These are phyloP conservation scores for Apogon hyalosoma DNA, from an alignment of 2,797 vertebrate species.

Conservation along the genomic window DNA sequence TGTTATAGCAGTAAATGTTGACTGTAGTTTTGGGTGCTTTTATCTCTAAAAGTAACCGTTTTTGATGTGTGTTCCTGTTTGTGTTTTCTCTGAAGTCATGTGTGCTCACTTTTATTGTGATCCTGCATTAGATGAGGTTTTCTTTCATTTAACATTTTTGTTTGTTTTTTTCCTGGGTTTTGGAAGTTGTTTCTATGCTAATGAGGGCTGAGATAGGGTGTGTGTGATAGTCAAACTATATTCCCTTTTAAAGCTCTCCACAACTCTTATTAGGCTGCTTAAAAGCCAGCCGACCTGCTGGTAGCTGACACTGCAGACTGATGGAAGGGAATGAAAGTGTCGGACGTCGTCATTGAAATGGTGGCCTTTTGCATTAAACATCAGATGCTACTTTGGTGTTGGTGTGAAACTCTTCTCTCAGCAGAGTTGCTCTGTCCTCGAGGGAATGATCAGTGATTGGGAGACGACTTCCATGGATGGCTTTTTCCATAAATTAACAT, in stretches of 20 bases:
- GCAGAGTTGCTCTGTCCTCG: background rate
- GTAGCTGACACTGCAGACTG: slow-evolving; percentile 3
- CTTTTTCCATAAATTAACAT: slow-evolving; percentile 30
- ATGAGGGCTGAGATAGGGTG: slow-evolving; percentile 6
- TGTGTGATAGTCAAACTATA: slow-evolving; percentile 4
- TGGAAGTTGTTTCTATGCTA: slow-evolving; percentile 9
- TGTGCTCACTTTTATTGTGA: slow-evolving; percentile 12
- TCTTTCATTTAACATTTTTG: slow-evolving; percentile 1
- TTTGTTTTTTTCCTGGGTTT: slow-evolving; percentile 14
- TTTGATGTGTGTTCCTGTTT: background rate
- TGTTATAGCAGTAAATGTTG: slow-evolving; percentile 5
- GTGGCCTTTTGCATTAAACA: slow-evolving; percentile 41
- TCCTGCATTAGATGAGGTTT: background rate
- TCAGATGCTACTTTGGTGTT: slow-evolving; percentile 36
- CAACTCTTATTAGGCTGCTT: background rate
- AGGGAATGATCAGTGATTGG: slow-evolving; percentile 11
- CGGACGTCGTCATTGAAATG: background rate
- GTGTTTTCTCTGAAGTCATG: background rate
- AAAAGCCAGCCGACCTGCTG: background rate
- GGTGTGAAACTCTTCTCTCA: slow-evolving; percentile 1
- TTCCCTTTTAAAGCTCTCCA: slow-evolving; percentile 14
- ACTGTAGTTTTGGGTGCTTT: slow-evolving; percentile 5
- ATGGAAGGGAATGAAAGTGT: slow-evolving; percentile 23
- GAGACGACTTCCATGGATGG: slow-evolving; percentile 4
- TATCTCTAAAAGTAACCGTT: slow-evolving; percentile 9